Conservation (phyloP, 2,888 invertebrate genomes). For the Thelaira solivaga region DNA sequence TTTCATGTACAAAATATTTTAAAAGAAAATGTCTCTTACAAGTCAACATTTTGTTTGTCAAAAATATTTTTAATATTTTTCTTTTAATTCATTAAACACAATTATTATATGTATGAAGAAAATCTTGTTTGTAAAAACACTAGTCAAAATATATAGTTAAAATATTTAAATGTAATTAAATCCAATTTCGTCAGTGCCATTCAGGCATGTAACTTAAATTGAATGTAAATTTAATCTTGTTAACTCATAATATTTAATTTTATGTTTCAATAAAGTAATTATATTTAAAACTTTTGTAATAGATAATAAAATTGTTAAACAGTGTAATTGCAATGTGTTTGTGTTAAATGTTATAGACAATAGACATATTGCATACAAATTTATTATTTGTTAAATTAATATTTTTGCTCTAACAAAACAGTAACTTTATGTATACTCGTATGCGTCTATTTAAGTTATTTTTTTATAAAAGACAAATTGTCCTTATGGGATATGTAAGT, state of each 20-base stretch:
- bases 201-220: too few species aligned
- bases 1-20: not conserved
- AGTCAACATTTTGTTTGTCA: constrained; percentile 2
- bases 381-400: constrained; percentile 36
- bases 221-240: too few species aligned
- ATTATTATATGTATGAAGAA: too few species aligned
- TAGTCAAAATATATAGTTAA: too few species aligned
- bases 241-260: too few species aligned
- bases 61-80: not conserved
- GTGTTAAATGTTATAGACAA: not conserved
- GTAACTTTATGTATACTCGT: not conserved
- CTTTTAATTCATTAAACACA: too few species aligned
- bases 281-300: too few species aligned
- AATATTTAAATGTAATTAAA: too few species aligned
- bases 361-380: constrained; percentile 4
- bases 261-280: too few species aligned
- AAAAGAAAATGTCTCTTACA: not conserved
- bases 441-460: not conserved
- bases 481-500: constrained; percentile 16
- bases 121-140: too few species aligned
- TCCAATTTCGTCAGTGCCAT: too few species aligned
- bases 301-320: too few species aligned
- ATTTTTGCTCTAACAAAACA: constrained; percentile 7
- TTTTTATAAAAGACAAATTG: not conserved
- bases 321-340: not conserved